These are phyloP conservation scores for Gallinago paraguaiae DNA, from an alignment of 2,113 vertebrate genomes.

Conservation along the genomic window DNA sequence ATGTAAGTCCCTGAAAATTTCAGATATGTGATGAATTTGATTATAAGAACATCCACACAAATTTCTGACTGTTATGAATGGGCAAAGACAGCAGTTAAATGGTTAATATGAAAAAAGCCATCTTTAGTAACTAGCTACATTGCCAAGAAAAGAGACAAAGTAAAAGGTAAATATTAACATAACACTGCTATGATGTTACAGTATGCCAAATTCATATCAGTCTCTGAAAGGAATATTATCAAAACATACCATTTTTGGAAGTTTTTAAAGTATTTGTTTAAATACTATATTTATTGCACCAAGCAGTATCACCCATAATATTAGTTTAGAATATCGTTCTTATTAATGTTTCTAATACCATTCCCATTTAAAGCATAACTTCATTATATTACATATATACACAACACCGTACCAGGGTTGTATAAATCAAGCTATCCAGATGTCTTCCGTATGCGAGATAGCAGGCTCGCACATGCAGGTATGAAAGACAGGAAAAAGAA, in stretches of 20 bases:
- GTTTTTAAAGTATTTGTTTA: conserved; percentile 11
- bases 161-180: conserved; percentile 65
- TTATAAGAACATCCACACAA: background rate
- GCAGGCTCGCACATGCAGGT: background rate
- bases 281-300: background rate
- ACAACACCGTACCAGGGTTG: background rate
- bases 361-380: background rate
- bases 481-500: background rate
- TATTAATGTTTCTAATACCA: conserved; percentile 4
- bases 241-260: conserved; percentile 57
- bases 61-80: background rate
- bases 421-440: background rate
- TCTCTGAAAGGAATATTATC: conserved; percentile 19
- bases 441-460: background rate
- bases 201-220: conserved; percentile 35
- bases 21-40: background rate
- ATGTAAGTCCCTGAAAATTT: background rate
- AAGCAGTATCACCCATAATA: background rate
- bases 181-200: conserved; percentile 26
- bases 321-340: background rate
- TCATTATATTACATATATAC: background rate
- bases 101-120: background rate
- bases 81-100: background rate
- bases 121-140: background rate
- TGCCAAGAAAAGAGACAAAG: conserved; percentile 40